Evolutionary conservation across 2,113 vertebrate genomes (phyloP), one percentile per base, ranked within the genome.

Genomic region (Prunella himalayana): DNA sequence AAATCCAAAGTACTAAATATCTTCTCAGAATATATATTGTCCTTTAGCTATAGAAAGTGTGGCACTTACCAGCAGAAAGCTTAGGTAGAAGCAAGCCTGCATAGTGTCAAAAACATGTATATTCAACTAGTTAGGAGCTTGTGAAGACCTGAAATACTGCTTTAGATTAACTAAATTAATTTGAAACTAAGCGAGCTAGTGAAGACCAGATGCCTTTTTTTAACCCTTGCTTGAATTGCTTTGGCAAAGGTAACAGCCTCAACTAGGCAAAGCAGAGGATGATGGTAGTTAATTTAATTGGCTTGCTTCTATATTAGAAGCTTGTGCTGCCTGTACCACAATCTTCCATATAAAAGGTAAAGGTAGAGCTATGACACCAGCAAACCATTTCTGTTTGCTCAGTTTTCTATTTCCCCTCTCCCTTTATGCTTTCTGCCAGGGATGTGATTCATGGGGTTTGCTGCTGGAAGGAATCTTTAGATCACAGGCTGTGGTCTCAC

Each of bases 401-500:
- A 0, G 4, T 41, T 79, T 65, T 81, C 30, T 64, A 2, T 44
- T 56, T 60, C 64, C 42, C 54, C 6, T 73, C 66, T 78, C 19
- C 39, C 24, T 72, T 76, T 63, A 13, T 1, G 0, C 23, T 69
- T 51, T 45, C 53, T 27, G 5, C 56, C 0, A 0, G 47, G 47
- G 63, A 39, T 1, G 9, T 35, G 66, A 82, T 73, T 53, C 66
- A 41, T 39, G 23, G 63, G 16, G 15, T 73, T 57, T 79, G 47
- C 22, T 53, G 59, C 39, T 76, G 69, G 42, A 90, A 91, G 47
- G 44, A 92, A 23, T 12, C 3, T 15, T 77, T 54, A 77, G 59
- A 69, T 60, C 65, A 56, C 53, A 84, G 66, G 31, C 68, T 94
- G 54, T 0, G 0, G 39, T 49, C 87, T 82, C 4, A 0, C 18